Conservation (phyloP, 1,140 invertebrate genomes). For the Parapsyche elsis region DNA sequence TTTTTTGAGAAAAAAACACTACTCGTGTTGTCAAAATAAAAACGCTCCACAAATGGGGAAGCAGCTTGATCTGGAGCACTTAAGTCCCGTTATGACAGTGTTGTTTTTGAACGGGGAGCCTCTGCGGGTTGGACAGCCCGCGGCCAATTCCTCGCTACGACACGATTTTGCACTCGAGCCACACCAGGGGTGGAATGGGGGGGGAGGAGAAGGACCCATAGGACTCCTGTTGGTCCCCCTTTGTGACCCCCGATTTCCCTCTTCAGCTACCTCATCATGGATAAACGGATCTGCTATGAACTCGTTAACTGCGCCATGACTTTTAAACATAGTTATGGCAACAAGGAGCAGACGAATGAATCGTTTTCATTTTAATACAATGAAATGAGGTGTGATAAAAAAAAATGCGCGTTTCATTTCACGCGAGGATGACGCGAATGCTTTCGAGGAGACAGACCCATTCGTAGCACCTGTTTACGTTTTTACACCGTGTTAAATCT, state of each 20-base stretch:
- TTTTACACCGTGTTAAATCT: slow-evolving; percentile 34
- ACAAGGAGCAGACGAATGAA: too few relatives aligned
- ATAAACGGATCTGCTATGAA: background rate
- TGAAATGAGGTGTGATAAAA: too few relatives aligned
- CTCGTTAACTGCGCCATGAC: background rate
- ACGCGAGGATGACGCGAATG: background rate
- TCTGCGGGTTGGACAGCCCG: slow-evolving; percentile 34
- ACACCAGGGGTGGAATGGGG: background rate
- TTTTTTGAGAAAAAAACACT: too few relatives aligned
- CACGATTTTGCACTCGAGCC: slow-evolving; percentile 42
- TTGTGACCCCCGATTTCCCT: background rate
- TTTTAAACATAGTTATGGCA: too few relatives aligned
- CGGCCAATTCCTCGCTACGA: slow-evolving; percentile 40
- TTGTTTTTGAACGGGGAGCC: background rate
- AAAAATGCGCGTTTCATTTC: too few relatives aligned
- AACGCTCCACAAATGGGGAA: background rate
- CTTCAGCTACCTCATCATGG: background rate
- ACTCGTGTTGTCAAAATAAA: too few relatives aligned
- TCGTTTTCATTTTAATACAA: too few relatives aligned
- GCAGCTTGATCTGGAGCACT: background rate
- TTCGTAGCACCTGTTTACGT: slow-evolving; percentile 19
- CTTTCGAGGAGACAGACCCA: background rate
- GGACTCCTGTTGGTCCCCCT: background rate
- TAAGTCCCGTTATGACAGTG: slow-evolving; percentile 1
- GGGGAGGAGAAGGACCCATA: background rate